phyloP scores from a whole-genome alignment of 1,140 invertebrate species.

The Elysia chlorotica region DNA sequence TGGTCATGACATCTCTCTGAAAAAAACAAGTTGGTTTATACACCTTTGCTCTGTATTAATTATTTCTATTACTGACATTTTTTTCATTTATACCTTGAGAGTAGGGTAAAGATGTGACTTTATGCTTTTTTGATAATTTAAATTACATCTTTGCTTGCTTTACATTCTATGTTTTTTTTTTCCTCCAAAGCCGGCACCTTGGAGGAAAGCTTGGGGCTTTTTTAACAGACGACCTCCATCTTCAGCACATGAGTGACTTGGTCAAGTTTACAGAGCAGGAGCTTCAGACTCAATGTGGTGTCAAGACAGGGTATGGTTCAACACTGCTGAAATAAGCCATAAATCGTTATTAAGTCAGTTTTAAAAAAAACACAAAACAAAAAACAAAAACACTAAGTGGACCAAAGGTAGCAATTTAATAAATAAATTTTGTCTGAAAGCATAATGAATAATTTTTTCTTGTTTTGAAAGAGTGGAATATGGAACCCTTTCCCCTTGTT shows the following conservation, averaged over 20 bases:
- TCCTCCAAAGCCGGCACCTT: conserved; percentile 49
- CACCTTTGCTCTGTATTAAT: background rate
- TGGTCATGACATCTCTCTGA: background rate
- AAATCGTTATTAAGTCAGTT: background rate
- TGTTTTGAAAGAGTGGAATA: too few relatives aligned
- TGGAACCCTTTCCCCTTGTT: too few relatives aligned
- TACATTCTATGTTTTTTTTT: background rate
- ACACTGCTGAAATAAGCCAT: background rate
- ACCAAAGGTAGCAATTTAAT: too few relatives aligned
- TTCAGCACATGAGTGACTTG: conserved; percentile 69
- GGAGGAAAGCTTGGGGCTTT: conserved; percentile 61
- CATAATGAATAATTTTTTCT: background rate
- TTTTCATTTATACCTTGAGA: background rate
- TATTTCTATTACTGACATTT: background rate
- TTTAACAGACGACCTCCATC: conserved; percentile 66
- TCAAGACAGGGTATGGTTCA: conserved; percentile 52
- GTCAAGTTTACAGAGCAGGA: conserved; percentile 37
- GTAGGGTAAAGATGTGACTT: background rate
- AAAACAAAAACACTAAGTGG: background rate
- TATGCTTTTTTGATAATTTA: background rate
- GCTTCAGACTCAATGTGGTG: conserved; percentile 46
- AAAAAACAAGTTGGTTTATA: background rate
- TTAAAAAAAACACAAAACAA: background rate
- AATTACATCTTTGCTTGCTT: background rate
- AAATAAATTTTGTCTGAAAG: background rate